Conservation (phyloP, 2,113 vertebrate genomes). For the Struthidea cinerea region DNA sequence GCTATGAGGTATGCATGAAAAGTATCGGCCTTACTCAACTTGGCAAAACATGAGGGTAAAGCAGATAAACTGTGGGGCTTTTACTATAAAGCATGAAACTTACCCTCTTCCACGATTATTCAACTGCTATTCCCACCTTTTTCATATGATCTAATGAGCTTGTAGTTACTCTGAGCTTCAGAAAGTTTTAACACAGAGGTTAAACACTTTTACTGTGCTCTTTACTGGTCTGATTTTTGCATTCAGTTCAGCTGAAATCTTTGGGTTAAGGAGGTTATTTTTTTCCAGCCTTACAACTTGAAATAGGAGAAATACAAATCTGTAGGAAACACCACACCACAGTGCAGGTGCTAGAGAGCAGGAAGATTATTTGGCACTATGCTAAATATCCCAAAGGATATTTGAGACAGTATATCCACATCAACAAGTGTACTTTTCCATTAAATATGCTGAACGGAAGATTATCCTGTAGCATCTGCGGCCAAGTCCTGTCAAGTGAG, state of each 20-base stretch:
- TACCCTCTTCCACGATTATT: neutral
- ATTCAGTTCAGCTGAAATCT: neutral
- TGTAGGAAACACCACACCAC: fast-evolving
- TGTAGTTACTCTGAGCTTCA: neutral
- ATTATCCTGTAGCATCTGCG: neutral
- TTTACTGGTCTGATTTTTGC: neutral
- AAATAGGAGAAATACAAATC: neutral
- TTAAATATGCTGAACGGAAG: neutral
- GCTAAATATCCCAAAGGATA: neutral
- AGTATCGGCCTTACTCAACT: neutral
- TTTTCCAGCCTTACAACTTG: neutral
- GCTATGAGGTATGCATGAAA: fast-evolving
- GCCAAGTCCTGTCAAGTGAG: neutral
- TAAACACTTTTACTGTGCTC: neutral
- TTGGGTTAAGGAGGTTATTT: neutral
- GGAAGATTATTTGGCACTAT: neutral
- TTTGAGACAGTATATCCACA: neutral
- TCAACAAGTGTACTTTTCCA: neutral
- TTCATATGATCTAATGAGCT: neutral
- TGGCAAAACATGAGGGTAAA: neutral
- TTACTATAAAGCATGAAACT: neutral
- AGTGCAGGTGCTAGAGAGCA: neutral
- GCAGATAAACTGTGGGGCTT: neutral
- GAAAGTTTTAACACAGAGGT: neutral
- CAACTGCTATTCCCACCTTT: neutral